phyloP scores from a whole-genome alignment of 2,797 vertebrate genomes.

The Pseudotriccus pelzelni region DNA sequence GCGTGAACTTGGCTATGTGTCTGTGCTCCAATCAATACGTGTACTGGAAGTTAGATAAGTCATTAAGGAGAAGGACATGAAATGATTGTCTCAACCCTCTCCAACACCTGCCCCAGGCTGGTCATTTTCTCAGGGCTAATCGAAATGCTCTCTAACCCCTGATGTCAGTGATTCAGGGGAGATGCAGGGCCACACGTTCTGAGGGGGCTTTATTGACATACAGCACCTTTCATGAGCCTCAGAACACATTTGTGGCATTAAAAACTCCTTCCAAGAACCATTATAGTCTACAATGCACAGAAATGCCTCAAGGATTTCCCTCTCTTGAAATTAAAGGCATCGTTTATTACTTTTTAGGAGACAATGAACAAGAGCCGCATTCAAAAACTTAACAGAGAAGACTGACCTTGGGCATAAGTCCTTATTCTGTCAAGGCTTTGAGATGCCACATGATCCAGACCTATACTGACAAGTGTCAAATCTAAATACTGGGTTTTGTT shows the following conservation, averaged over 20 bases:
- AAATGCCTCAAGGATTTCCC: neutral
- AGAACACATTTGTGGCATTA: neutral
- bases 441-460: conserved; percentile 7
- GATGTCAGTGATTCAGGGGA: neutral
- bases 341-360: neutral
- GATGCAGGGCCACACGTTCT: neutral
- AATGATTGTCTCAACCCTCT: neutral
- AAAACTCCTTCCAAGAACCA: neutral
- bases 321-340: neutral
- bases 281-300: neutral
- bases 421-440: conserved; percentile 44
- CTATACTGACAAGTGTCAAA: conserved; percentile 26
- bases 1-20: neutral
- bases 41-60: neutral
- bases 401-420: conserved; percentile 29
- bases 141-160: neutral
- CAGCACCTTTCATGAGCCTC: neutral
- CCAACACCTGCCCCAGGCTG: neutral
- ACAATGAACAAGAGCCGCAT: neutral
- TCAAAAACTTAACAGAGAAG: neutral
- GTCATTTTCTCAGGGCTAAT: neutral
- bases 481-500: neutral
- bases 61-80: neutral
- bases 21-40: rapidly evolving
- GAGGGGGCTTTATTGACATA: neutral